Percentiles rank a stretch among this genome's conserved stretches.
Evolutionary conservation across 2,113 vertebrate genomes (phyloP).

Genomic region (Nerophis ophidion): DNA sequence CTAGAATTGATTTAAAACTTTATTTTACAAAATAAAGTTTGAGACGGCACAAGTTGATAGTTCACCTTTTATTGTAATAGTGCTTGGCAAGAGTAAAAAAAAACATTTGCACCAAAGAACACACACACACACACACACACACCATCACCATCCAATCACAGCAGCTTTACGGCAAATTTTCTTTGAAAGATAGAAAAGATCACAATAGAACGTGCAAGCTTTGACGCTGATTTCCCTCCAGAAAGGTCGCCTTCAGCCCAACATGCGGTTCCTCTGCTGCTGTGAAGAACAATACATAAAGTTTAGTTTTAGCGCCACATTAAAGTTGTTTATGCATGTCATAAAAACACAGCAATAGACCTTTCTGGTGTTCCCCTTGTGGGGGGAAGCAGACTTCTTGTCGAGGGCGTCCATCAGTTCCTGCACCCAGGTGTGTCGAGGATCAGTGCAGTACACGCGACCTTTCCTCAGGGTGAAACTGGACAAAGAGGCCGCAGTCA

Average conservation of each 20-base stretch:
- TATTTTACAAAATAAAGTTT: too few species aligned
- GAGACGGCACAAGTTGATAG: too few species aligned
- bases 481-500: background rate
- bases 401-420: constrained; percentile 25
- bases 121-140: too few species aligned
- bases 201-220: too few species aligned
- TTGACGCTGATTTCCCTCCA: too few species aligned
- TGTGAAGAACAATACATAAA: constrained; percentile 25
- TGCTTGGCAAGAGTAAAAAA: too few species aligned
- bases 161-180: too few species aligned
- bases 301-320: background rate
- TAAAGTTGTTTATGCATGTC: background rate
- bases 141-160: too few species aligned
- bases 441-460: constrained; percentile 48
- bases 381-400: fast-evolving
- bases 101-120: too few species aligned
- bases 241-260: background rate
- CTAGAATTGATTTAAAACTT: too few species aligned
- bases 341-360: background rate
- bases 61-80: too few species aligned
- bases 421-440: constrained; percentile 44
- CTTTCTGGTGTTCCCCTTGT: background rate
- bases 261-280: background rate
- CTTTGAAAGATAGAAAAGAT: too few species aligned
- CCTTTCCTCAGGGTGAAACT: constrained; percentile 61